Conservation (phyloP, 1,140 invertebrate genomes). For the Musca vetustissima region DNA sequence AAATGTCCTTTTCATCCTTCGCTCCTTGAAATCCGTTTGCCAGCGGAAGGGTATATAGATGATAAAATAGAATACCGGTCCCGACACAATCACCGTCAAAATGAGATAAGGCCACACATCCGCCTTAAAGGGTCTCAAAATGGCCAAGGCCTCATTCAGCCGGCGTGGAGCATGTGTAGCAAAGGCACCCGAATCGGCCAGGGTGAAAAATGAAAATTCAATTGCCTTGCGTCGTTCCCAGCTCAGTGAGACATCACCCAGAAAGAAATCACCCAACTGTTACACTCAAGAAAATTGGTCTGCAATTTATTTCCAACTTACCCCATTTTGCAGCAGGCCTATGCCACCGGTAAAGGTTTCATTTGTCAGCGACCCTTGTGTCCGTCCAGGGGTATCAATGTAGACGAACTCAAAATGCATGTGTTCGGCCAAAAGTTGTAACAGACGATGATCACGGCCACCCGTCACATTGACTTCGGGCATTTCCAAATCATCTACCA, state of each 20-base stretch:
- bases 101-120: slow-evolving; percentile 64
- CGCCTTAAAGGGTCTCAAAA: slow-evolving; percentile 69
- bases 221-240: slow-evolving; percentile 67
- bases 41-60: slow-evolving; percentile 59
- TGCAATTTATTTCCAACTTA: slow-evolving; percentile 42
- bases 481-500: slow-evolving; percentile 36
- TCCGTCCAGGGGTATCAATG: slow-evolving; percentile 69
- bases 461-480: slow-evolving; percentile 64
- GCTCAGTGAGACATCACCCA: slow-evolving; percentile 70
- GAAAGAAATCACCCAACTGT: slow-evolving; percentile 69
- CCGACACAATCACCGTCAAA: slow-evolving; percentile 59
- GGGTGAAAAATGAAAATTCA: slow-evolving; percentile 71
- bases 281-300: background rate
- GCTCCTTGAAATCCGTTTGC: slow-evolving; percentile 26
- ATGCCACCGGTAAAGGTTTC: slow-evolving; percentile 69
- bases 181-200: slow-evolving; percentile 72
- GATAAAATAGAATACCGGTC: slow-evolving; percentile 59
- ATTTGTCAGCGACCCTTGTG: slow-evolving; percentile 66
- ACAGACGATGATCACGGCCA: slow-evolving; percentile 68
- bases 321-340: slow-evolving; percentile 66
- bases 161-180: slow-evolving; percentile 68
- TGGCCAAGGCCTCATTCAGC: slow-evolving; percentile 69
- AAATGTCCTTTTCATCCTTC: background rate
- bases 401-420: slow-evolving; percentile 70
- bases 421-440: slow-evolving; percentile 63